Percentiles rank a stretch among this genome's conserved stretches.
Conservation (phyloP, 2,888 invertebrate species). For the Chrysolina americana region DNA sequence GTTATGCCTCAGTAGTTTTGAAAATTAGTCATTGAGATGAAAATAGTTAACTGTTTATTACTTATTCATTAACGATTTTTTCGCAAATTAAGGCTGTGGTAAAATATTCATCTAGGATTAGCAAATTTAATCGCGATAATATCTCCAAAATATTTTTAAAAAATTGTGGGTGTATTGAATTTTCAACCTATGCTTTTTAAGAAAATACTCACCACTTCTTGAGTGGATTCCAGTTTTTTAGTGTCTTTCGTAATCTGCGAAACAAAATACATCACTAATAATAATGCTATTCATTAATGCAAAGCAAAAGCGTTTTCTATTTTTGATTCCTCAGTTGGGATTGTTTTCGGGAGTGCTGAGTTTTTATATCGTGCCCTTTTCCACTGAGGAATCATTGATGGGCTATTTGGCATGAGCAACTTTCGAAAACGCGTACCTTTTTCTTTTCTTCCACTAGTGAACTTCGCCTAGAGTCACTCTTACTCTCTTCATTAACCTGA, state of each 20-base stretch:
- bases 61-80: no score
- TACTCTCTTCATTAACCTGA: slow-evolving; percentile 69
- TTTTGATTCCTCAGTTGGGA: background rate
- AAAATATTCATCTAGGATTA: no score
- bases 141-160: no score
- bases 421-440: slow-evolving; percentile 56
- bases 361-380: background rate
- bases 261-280: slow-evolving; percentile 35
- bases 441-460: slow-evolving; percentile 69
- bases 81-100: no score
- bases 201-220: slow-evolving; percentile 63
- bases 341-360: background rate
- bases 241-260: slow-evolving; percentile 57
- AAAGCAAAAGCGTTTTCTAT: background rate
- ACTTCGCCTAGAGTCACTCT: slow-evolving; percentile 70
- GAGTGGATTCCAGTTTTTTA: slow-evolving; percentile 63
- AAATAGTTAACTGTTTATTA: no score
- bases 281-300: background rate
- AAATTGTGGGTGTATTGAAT: background rate
- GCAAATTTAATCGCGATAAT: no score
- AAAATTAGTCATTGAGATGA: no score
- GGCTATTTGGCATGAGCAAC: slow-evolving; percentile 10
- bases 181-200: slow-evolving; percentile 17
- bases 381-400: background rate
- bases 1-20: background rate